Conservation (phyloP, 2,888 invertebrate genomes). For the Diarsia mendica region DNA sequence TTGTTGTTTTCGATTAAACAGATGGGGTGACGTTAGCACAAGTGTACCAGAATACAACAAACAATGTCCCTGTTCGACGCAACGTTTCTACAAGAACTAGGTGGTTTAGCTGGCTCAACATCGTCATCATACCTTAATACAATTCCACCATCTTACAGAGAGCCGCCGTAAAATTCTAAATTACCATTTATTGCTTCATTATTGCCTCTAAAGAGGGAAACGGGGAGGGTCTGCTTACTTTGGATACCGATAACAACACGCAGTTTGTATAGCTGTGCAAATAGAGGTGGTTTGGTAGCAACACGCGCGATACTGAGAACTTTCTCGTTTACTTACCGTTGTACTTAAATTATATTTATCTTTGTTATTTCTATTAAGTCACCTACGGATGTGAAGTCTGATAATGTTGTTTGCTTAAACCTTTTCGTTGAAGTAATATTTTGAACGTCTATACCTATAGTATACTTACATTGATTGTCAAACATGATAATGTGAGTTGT, state of each 20-base stretch:
- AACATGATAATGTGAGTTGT: slow-evolving; percentile 35
- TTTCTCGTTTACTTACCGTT: slow-evolving; percentile 82
- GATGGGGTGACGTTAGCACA: slow-evolving; percentile 69
- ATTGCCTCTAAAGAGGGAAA: slow-evolving; percentile 52
- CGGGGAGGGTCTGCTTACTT: slow-evolving; percentile 59
- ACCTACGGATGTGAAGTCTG: slow-evolving; percentile 72
- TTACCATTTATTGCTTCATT: slow-evolving; percentile 68
- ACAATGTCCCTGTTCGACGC: slow-evolving; percentile 78
- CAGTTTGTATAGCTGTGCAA: slow-evolving; percentile 89
- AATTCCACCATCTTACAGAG: slow-evolving; percentile 74
- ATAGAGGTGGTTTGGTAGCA: slow-evolving; percentile 84
- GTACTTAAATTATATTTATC: slow-evolving; percentile 81
- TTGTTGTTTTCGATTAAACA: slow-evolving; percentile 52
- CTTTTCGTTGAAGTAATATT: slow-evolving; percentile 53
- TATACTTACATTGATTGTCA: slow-evolving; percentile 38
- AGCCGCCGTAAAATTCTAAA: slow-evolving; percentile 68
- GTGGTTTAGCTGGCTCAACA: slow-evolving; percentile 79
- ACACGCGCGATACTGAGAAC: slow-evolving; percentile 84
- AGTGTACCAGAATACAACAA: slow-evolving; percentile 77
- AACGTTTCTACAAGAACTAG: slow-evolving; percentile 72
- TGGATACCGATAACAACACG: slow-evolving; percentile 83
- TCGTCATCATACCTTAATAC: slow-evolving; percentile 82
- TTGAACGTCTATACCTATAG: slow-evolving; percentile 50
- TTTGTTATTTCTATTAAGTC: slow-evolving; percentile 77
- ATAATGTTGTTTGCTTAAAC: slow-evolving; percentile 69